Base-by-base conservation (phyloP, 2,888 invertebrate species). In the Noctua comes region DNA sequence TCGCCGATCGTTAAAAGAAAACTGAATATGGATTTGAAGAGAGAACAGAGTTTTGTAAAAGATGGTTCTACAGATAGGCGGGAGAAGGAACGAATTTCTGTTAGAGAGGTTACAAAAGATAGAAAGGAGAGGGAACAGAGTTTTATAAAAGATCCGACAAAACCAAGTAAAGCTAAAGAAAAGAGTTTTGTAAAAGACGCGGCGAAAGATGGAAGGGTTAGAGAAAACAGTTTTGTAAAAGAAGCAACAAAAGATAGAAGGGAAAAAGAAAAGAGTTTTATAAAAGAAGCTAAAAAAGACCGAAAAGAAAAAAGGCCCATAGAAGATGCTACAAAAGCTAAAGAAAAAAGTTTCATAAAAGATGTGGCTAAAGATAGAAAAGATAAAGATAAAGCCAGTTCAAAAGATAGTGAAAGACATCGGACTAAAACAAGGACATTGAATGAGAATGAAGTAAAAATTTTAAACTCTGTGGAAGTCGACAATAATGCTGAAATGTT, bases 381-480 rank as follows among this genome's bases (percentile, higher is more conserved):
- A 74, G 89, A 88, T n/a, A 79, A 73, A 54, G 76, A 78, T 36
- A 77, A 80, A 77, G 31, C 27, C 11, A 75, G 64, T 54, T 64
- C 69, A 16, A 87, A 79, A 78, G 85, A 84, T 3, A 71, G 76
- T 71, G 91, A 90, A 70, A 92, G 96, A 72, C 92, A 94, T 68
- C 88, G 96, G 4, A 92, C 94, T 3, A 95, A 95, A 87, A 95
- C 97, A 0, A 93, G 96, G 71, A 97, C 97, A 0, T 87, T 97
- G 46, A 91, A 94, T n/a, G 95, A 96, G 21, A 90, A 93, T 78
- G 97, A 97, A 91, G 95, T 96, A 0, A 96, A 96, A 85, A 89
- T 96, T 0, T 85, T 96, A 18, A 96, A 91, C 4, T 85, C 92
- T 2, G 93, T 93, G 5, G 89, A 79, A 0, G 91, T 95, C 0